phyloP scores from a whole-genome alignment of 2,797 vertebrate genomes.

The Pantherophis alleghaniensis region DNA sequence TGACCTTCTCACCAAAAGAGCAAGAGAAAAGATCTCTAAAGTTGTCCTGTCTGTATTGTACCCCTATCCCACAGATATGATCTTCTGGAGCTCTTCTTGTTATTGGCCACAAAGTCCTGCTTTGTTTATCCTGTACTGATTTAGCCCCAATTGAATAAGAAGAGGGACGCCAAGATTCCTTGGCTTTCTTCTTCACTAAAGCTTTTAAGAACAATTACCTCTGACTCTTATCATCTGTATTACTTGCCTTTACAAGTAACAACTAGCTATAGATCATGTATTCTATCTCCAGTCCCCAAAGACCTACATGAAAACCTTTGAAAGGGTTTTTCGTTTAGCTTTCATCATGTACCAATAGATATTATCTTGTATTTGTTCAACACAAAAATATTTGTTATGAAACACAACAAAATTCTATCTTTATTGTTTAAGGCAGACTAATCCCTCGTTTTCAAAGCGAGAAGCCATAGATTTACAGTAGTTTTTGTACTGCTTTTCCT shows the following conservation, averaged over 20 bases:
- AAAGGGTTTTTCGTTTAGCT: not conserved
- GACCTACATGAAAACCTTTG: slow-evolving; percentile 1
- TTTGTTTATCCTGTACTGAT: not conserved
- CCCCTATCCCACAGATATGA: too few species aligned
- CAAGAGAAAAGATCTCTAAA: not conserved
- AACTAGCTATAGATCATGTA: not conserved
- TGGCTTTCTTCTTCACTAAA: not conserved
- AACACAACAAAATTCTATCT: not conserved
- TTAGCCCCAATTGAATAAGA: not conserved
- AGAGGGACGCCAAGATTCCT: not conserved
- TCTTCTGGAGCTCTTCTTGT: not conserved
- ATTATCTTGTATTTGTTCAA: not conserved
- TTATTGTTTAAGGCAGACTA: not conserved
- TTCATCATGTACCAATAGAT: not conserved
- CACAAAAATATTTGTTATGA: not conserved
- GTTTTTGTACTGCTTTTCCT: not conserved
- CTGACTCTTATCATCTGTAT: not conserved
- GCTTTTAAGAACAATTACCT: slow-evolving; percentile 7
- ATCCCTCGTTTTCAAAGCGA: not conserved
- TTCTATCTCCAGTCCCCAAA: not conserved
- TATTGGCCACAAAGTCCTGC: not conserved
- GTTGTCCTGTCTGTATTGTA: not conserved
- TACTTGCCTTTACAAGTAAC: not conserved
- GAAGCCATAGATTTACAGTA: not conserved
- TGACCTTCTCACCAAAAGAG: not conserved